phyloP scores from a whole-genome alignment of 2,797 vertebrate species.

The Steatocranus sp. region DNA sequence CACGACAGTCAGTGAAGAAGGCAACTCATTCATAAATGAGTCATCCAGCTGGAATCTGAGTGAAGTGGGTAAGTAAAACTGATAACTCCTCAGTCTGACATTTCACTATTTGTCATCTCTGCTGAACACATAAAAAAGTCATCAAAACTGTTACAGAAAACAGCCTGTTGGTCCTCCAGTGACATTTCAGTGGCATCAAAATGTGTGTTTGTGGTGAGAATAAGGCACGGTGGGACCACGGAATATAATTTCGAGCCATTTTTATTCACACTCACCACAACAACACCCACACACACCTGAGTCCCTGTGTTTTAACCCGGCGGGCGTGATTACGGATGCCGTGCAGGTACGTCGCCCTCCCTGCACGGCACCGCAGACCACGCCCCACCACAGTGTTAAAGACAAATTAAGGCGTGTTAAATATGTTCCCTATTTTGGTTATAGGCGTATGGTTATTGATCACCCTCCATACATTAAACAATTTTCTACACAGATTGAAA shows the following conservation, averaged over 20 bases:
- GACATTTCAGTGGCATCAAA: background rate
- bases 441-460: background rate
- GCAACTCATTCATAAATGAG: background rate
- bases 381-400: too few relatives aligned
- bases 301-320: too few relatives aligned
- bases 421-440: background rate
- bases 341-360: too few relatives aligned
- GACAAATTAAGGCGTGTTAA: background rate
- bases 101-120: background rate
- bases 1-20: background rate
- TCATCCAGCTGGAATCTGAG: conserved; percentile 14
- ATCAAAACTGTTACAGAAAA: background rate
- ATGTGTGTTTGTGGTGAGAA: too few relatives aligned
- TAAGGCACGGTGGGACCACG: too few relatives aligned
- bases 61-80: conserved; percentile 40
- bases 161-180: background rate
- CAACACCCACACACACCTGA: too few relatives aligned
- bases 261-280: too few relatives aligned
- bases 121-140: background rate
- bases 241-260: too few relatives aligned
- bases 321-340: too few relatives aligned
- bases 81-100: background rate
- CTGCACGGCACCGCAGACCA: too few relatives aligned
- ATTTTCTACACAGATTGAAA: background rate
- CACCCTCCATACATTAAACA: background rate